Conservation (phyloP, 1,140 invertebrate species). For the Drosophila obscura region DNA sequence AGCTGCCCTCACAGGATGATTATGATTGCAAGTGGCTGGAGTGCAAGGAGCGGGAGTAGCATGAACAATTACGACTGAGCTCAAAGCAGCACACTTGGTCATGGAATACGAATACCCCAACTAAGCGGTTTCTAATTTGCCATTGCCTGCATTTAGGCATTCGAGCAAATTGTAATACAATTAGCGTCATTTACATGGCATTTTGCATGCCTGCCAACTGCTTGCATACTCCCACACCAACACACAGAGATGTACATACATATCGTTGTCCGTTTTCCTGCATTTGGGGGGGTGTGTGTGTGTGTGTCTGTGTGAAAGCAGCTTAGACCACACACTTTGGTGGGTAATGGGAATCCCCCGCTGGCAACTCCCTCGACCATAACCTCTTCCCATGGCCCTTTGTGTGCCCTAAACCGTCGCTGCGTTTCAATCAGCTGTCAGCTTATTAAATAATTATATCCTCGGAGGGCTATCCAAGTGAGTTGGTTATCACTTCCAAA, state of each 20-base stretch:
- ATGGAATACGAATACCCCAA: conserved; percentile 57
- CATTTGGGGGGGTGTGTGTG: conserved; percentile 19
- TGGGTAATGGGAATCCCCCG: conserved; percentile 16
- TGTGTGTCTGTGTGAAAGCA: conserved; percentile 40
- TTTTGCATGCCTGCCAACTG: conserved; percentile 34
- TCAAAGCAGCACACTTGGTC: conserved; percentile 24
- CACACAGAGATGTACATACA: not conserved
- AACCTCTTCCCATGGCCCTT: conserved; percentile 14
- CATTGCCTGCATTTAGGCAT: conserved; percentile 74
- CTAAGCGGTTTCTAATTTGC: conserved; percentile 79
- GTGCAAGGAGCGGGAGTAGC: conserved; percentile 16
- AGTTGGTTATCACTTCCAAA: too few species aligned
- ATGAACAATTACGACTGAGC: conserved; percentile 27
- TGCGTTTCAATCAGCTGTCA: conserved; percentile 75
- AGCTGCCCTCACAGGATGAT: conserved; percentile 30
- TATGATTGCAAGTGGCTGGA: conserved; percentile 59
- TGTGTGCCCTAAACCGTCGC: conserved; percentile 20
- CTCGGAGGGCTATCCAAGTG: conserved; percentile 7
- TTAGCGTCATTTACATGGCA: conserved; percentile 78
- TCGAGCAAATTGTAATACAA: conserved; percentile 81
- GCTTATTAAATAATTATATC: conserved; percentile 79
- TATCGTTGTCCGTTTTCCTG: not conserved
- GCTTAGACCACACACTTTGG: conserved; percentile 61
- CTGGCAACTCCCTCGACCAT: not conserved
- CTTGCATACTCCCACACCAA: conserved; percentile 3